Base-by-base conservation (phyloP, 1,140 invertebrate species). In the Mizuhopecten yessoensis region DNA sequence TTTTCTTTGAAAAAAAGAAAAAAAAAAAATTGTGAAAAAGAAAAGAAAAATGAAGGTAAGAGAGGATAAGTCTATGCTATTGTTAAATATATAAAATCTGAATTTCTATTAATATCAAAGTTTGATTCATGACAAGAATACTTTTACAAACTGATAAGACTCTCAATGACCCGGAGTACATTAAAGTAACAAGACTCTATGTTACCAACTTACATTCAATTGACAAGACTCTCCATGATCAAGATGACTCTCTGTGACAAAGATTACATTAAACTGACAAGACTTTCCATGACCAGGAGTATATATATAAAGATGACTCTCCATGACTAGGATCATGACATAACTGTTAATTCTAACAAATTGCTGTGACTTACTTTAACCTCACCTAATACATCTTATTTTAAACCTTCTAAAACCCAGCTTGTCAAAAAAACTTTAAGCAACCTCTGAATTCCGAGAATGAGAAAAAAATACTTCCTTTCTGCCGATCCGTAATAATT, bases 401-500 rank as follows among this genome's bases (percentile, higher is more conserved):
- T 29, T 5, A 75, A 75, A 11, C 57, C n/a, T 75, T 29, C n/a
- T 29, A 75, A 75, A 29, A 29, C 57, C n/a, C 57, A 29, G n/a
- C 57, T 7, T 45, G 42, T 45, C 42, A 45, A 45, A 75, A 75
- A 75, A 75, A 75, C 23, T 75, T 75, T 23, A 29, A 29, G 57
- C 57, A 17, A 7, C 23, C 57, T 75, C 5, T 75, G 57, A 75
- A 75, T 75, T 29, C 57, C 11, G 57, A 75, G 57, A 75, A 75
- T 75, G 57, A 75, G 57, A n/a, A 75, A 49, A 49, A 29, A 75
- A 75, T 17, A 45, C 36, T 39, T 13, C 42, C n/a, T 75, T 75
- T 57, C 29, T 75, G n/a, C 57, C 57, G 20, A 75, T 75, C 23
- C 57, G n/a, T 75, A 75, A 75, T 75, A 75, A 75, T 75, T 75